Evolutionary conservation across 2,888 invertebrate species (phyloP).

Genomic region (Drosophila falleni): DNA sequence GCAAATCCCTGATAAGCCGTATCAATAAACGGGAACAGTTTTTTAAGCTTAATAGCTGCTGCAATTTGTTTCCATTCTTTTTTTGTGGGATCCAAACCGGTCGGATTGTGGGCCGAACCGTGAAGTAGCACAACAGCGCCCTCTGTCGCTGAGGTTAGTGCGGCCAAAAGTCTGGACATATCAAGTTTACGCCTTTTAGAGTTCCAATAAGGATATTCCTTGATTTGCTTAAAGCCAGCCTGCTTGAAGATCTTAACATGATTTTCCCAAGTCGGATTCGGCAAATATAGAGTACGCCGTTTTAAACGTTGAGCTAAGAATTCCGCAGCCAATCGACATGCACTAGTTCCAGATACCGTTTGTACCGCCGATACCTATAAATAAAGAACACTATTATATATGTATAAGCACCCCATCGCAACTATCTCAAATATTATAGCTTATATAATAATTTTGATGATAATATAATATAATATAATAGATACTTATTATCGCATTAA

Average conservation of each 20-base stretch:
- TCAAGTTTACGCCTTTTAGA: conserved; percentile 21
- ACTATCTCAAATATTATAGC: too few relatives aligned
- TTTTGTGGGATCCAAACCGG: conserved; percentile 35
- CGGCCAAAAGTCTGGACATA: conserved; percentile 87
- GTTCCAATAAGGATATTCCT: conserved; percentile 96
- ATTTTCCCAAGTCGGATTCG: conserved; percentile 97
- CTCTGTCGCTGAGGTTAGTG: conserved; percentile 90
- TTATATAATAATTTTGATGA: too few relatives aligned
- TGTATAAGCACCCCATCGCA: too few relatives aligned
- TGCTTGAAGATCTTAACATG: conserved; percentile 93
- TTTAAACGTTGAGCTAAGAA: conserved; percentile 90
- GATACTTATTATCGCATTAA: too few relatives aligned
- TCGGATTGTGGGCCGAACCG: conserved; percentile 38
- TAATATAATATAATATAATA: too few relatives aligned
- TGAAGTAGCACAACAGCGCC: conserved; percentile 90
- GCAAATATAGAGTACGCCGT: conserved; percentile 90
- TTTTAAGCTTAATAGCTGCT: conserved; percentile 91
- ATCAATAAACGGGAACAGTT: conserved; percentile 95
- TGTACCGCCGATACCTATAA: conserved; percentile 93
- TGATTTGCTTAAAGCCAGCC: conserved; percentile 92
- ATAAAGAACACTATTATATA: too few relatives aligned
- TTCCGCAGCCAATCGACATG: conserved; percentile 93
- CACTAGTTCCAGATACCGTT: conserved; percentile 95
- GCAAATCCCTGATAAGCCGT: conserved; percentile 97
- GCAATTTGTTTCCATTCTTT: conserved; percentile 94